Base-by-base conservation (phyloP, 2,888 invertebrate species). In the Xestia sexstrigata region DNA sequence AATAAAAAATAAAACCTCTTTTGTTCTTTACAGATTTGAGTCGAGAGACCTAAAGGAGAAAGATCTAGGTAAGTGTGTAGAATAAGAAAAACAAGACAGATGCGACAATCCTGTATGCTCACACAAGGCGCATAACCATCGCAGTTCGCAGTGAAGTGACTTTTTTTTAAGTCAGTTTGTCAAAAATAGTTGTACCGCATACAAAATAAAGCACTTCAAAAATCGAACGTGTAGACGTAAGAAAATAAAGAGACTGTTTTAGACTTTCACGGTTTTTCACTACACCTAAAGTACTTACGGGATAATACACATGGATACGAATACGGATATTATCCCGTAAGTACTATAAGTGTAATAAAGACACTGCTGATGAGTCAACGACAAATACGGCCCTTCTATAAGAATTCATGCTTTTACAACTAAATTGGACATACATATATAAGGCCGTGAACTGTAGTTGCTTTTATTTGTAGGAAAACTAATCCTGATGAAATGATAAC, bases 11-110 rank as follows among this genome's bases (percentile, higher is more conserved):
- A 55, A 81, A 74, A 47, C 8, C 17, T 13, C 26, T n/a, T 74
- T 69, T 74, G 13, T 47, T 62, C 17, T 60, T 86, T 71, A 20
- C 84, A 83, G 86, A 78, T 79, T 72, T 55, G 70, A 76, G 65
- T 52, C 68, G 39, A 63, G 39, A 60, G 62, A 45, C 30, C 45
- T 73, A n/a, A 26, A 35, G 49, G 66, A 76, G 39, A 26, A 6
- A 47, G 23, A 39, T 30, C 23, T 67, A 35, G 77, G 77, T 78
- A 78, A 78, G 82, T 78, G 35, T 2, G 49, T 26, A 23, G 1
- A 45, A 7, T 81, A 45, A 45, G 15, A 35, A 35, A 49, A 74
- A 52, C 2, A 74, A 13, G 0, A 20, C 0, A 72, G 39, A 60
- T 6, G 39, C 8, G 6, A 60, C 39, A 42, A n/a, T 60, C 26